Evolutionary conservation across 2,888 invertebrate species (phyloP), one percentile per base, ranked within the genome.

Genomic region (Drosophila algonquin): DNA sequence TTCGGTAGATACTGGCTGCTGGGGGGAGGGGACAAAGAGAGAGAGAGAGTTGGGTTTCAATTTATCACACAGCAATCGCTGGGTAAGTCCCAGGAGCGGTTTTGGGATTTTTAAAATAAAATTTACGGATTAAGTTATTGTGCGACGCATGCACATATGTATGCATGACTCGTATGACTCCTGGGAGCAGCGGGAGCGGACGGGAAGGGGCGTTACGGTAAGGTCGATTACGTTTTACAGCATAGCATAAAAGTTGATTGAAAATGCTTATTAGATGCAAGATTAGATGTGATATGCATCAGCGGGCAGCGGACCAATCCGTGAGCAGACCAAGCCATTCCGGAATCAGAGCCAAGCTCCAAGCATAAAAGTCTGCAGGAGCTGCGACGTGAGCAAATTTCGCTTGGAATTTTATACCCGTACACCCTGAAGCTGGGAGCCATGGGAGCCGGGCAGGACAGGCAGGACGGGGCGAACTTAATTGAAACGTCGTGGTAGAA

Each of bases 241-340:
- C 86, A 76, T 71, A 82, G 75, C 90, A 91, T 90, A 90, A 90
- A 90, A 90, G 89, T 90, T 91, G 91, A 90, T 90, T 90, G 90
- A 91, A 90, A 90, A 90, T 90, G 91, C 91, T 90, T 90, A 91
- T 90, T 91, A 90, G 91, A 90, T 91, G 88, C 90, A 89, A 91
- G 90, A 91, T 91, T 90, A 91, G 91, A 91, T 91, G 83, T 78
- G 80, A 81, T 76, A 75, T 89, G 81, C 73, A 73, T 74, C 79
- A 59, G 44, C 61, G 50, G 63, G 54, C 70, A 48, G 32, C 52
- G 47, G 63, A 68, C 61, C 63, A 45, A 51, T 35, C 30, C 51
- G 47, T 27, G 40, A 48, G 60, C 64, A 57, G 56, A 24, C 24
- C 55, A 57, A 21, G 61, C 70, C 78, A 76, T 79, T 77, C 75